phyloP scores from a whole-genome alignment of 2,797 vertebrate species.

The Eidolon dupreanum region DNA sequence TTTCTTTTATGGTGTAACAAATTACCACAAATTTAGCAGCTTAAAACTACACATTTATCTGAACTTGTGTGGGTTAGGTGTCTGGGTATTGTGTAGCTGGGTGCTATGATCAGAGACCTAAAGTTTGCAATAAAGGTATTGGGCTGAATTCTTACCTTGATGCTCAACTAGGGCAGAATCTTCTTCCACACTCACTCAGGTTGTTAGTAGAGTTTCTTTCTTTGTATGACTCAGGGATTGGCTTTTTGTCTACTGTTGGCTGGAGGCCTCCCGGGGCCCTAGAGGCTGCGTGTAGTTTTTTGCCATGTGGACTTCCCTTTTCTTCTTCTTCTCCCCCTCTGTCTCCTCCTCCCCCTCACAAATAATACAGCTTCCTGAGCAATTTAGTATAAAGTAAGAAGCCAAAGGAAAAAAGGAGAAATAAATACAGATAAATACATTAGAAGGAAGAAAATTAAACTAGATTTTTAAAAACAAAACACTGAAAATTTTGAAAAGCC shows the following conservation, averaged over 20 bases:
- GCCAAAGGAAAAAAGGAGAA: background rate
- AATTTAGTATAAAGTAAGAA: background rate
- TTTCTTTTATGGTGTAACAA: background rate
- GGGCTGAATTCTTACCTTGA: background rate
- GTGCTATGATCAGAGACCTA: background rate
- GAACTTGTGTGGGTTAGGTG: background rate
- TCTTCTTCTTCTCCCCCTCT: background rate
- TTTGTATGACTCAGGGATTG: background rate
- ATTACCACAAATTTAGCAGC: background rate
- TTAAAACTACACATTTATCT: background rate
- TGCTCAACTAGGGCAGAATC: background rate
- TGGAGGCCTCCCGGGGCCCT: background rate
- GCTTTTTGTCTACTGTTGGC: background rate
- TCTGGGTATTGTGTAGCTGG: background rate
- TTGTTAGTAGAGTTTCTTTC: background rate
- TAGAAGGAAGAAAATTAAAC: background rate
- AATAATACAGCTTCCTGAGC: background rate
- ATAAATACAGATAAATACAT: background rate
- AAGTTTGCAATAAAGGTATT: background rate
- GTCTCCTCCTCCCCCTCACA: background rate
- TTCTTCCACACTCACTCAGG: background rate
- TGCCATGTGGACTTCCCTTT: background rate
- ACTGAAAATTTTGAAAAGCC: background rate
- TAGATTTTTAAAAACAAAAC: conserved; percentile 21
- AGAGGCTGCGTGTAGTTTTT: background rate